Conservation (phyloP, 2,113 vertebrate genomes). For the Leptobrachium leishanense region DNA sequence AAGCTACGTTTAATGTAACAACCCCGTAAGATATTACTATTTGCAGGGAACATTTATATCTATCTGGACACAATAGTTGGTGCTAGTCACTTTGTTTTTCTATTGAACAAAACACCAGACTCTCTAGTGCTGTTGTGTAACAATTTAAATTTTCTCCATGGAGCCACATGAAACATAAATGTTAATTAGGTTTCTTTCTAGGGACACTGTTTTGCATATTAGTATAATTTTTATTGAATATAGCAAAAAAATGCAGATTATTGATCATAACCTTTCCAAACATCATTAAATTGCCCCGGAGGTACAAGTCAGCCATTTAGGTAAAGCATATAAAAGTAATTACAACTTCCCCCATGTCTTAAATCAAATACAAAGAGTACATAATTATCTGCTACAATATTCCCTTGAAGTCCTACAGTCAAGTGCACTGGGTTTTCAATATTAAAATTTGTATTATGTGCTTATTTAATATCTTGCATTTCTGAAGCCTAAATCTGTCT, state of each 20-base stretch:
- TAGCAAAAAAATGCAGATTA: not conserved
- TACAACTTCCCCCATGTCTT: not conserved
- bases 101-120: too few relatives aligned
- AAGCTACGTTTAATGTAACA: too few relatives aligned
- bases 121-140: too few relatives aligned
- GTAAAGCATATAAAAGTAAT: not conserved
- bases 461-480: not conserved
- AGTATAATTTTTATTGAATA: not conserved
- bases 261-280: not conserved
- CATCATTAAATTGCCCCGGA: not conserved
- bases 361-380: not conserved
- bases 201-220: too few relatives aligned
- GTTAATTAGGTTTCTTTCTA: too few relatives aligned
- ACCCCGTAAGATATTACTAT: too few relatives aligned
- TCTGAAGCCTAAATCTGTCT: not conserved
- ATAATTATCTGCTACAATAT: too few relatives aligned
- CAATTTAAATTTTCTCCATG: too few relatives aligned
- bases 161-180: too few relatives aligned
- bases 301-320: conserved; percentile 1
- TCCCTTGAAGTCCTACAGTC: not conserved
- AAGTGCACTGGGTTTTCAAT: not conserved
- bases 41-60: too few relatives aligned
- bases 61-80: too few relatives aligned
- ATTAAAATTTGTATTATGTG: not conserved
- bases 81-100: too few relatives aligned